A percentile compares a stretch with the other conserved stretches of the same genome.
phyloP scores from a whole-genome alignment of 2,888 invertebrate species.

The Mayetiola destructor region DNA sequence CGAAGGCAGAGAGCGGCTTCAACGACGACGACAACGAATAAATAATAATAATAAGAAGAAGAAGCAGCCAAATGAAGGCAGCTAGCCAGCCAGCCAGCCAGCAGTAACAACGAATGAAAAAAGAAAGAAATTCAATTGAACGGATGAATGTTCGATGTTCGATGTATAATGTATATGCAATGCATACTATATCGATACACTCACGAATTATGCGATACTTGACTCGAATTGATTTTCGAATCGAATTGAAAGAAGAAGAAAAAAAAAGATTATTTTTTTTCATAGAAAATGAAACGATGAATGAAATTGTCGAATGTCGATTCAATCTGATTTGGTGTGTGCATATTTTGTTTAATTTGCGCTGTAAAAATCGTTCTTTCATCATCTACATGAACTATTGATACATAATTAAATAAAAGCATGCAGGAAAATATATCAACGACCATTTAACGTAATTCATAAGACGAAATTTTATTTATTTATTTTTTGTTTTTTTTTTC shows the following conservation, averaged over 20 bases:
- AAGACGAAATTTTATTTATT: no score
- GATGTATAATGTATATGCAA: not conserved
- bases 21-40: not conserved
- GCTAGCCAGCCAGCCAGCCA: no score
- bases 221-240: not conserved
- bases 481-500: no score
- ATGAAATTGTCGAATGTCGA: not conserved
- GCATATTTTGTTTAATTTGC: not conserved
- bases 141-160: no score
- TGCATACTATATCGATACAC: constrained; percentile 2
- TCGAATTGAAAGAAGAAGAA: no score
- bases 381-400: no score
- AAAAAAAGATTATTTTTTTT: not conserved
- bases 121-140: constrained; percentile 12
- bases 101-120: no score
- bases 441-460: not conserved
- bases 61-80: no score
- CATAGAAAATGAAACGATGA: not conserved
- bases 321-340: no score
- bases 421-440: not conserved
- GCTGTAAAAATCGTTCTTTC: not conserved
- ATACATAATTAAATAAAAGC: not conserved
- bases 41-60: constrained; percentile 1
- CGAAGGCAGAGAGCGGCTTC: constrained; percentile 11
- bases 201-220: not conserved